Percentiles rank a stretch among this genome's conserved stretches.
Evolutionary conservation across 2,888 invertebrate species (phyloP).

Genomic region (Tipula helvola): DNA sequence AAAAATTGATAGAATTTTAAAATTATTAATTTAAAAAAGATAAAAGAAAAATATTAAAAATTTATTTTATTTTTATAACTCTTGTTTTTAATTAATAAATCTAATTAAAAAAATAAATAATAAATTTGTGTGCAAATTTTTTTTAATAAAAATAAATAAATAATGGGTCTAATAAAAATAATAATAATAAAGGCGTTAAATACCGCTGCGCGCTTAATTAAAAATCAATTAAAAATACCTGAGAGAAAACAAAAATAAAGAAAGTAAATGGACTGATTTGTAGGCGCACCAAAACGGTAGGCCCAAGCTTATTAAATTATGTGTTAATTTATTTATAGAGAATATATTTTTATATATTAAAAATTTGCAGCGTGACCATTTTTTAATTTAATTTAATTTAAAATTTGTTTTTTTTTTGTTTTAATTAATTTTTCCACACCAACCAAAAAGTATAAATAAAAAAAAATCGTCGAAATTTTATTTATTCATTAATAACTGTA

Average conservation of each 20-base stretch:
- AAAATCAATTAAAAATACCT: neutral
- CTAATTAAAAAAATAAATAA: neutral
- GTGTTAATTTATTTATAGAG: neutral
- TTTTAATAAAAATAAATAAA: neutral
- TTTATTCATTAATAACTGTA: neutral
- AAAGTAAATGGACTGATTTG: neutral
- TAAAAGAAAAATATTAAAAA: neutral
- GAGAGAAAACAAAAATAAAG: neutral
- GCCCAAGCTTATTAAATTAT: neutral
- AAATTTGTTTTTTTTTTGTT: neutral
- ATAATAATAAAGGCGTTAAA: neutral
- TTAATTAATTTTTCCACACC: neutral
- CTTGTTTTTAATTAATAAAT: neutral
- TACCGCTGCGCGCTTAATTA: neutral
- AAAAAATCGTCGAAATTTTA: neutral
- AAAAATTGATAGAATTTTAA: neutral
- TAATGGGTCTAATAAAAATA: neutral
- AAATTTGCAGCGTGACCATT: slow-evolving; percentile 9
- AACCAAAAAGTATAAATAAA: neutral
- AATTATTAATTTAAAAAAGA: neutral
- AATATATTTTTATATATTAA: neutral
- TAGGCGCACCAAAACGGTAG: neutral
- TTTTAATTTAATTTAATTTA: neutral
- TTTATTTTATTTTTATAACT: slow-evolving; percentile 4
- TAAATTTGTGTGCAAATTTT: neutral